Conservation (phyloP, 2,888 invertebrate genomes). For the Andrena trimmerana region DNA sequence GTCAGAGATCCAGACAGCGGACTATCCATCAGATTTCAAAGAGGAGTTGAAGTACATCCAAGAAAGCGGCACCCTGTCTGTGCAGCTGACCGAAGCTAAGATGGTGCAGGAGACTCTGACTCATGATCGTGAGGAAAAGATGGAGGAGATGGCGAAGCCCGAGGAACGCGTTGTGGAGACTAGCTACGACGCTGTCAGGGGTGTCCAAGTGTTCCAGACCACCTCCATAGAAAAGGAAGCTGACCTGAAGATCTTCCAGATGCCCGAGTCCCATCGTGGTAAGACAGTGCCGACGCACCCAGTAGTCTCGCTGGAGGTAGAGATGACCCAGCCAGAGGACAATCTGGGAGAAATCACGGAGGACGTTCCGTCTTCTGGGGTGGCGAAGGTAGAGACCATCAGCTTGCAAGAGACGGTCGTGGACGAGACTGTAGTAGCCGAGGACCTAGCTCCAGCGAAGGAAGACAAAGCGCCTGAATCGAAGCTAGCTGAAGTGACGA, state of each 20-base stretch:
- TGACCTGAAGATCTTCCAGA: conserved; percentile 85
- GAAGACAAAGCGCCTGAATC: conserved; percentile 82
- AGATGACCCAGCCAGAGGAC: conserved; percentile 84
- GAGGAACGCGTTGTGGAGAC: conserved; percentile 84
- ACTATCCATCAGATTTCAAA: conserved; percentile 86
- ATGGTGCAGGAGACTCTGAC: conserved; percentile 87
- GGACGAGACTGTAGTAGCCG: conserved; percentile 86
- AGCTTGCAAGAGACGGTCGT: conserved; percentile 86
- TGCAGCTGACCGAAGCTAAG: conserved; percentile 89
- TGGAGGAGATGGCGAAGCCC: conserved; percentile 82
- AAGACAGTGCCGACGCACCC: conserved; percentile 86
- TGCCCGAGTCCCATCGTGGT: conserved; percentile 86
- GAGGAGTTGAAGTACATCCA: conserved; percentile 87
- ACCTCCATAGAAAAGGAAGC: conserved; percentile 89
- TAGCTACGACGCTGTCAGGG: conserved; percentile 87
- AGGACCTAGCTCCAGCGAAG: conserved; percentile 86
- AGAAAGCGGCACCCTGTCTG: conserved; percentile 86
- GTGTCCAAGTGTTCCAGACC: conserved; percentile 88
- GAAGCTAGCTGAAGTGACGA: conserved; percentile 84
- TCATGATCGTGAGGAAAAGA: conserved; percentile 89
- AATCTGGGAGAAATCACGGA: conserved; percentile 85
- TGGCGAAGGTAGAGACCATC: conserved; percentile 83
- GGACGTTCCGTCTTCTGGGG: conserved; percentile 84
- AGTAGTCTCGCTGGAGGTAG: conserved; percentile 86
- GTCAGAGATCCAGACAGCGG: conserved; percentile 87